Evolutionary conservation across 2,888 invertebrate genomes (phyloP).

Genomic region (Drosophila histrio): DNA sequence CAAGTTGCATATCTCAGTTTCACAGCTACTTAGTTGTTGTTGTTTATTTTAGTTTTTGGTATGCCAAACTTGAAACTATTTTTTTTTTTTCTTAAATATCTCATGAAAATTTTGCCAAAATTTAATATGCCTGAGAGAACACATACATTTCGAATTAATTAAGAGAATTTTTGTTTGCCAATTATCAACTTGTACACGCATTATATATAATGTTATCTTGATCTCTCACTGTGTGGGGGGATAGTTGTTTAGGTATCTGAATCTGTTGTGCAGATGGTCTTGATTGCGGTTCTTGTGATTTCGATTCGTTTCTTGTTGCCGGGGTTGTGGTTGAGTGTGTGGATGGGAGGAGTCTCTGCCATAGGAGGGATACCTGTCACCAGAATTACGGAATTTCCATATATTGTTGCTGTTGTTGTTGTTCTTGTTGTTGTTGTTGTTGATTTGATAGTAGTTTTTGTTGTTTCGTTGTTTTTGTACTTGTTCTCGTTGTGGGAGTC

Average conservation of each 20-base stretch:
- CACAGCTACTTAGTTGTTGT: conserved; percentile 14
- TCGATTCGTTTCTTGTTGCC: conserved; percentile 35
- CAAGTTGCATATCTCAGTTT: conserved; percentile 34
- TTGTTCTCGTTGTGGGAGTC: conserved; percentile 24
- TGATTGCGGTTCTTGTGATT: conserved; percentile 30
- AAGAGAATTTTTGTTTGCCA: conserved; percentile 47
- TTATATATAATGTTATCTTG: conserved; percentile 84
- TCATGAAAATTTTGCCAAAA: conserved; percentile 1
- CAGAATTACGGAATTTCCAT: conserved; percentile 48
- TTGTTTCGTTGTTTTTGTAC: conserved; percentile 16
- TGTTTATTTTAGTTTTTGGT: conserved; percentile 8
- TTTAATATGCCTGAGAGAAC: not conserved
- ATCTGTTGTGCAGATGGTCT: conserved; percentile 22
- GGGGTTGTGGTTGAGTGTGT: conserved; percentile 28
- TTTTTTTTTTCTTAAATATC: conserved; percentile 16
- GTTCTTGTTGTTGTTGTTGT: conserved; percentile 18
- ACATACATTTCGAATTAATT: conserved; percentile 15
- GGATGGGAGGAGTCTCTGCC: conserved; percentile 31
- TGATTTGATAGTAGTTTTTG: conserved; percentile 11
- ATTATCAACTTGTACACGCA: conserved; percentile 82
- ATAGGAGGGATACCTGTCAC: conserved; percentile 47
- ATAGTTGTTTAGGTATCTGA: conserved; percentile 26
- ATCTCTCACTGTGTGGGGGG: conserved; percentile 36
- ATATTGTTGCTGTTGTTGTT: conserved; percentile 24
- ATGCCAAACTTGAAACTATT: conserved; percentile 10